Conservation (phyloP, 1,140 invertebrate genomes). For the Drosophila sp. region DNA sequence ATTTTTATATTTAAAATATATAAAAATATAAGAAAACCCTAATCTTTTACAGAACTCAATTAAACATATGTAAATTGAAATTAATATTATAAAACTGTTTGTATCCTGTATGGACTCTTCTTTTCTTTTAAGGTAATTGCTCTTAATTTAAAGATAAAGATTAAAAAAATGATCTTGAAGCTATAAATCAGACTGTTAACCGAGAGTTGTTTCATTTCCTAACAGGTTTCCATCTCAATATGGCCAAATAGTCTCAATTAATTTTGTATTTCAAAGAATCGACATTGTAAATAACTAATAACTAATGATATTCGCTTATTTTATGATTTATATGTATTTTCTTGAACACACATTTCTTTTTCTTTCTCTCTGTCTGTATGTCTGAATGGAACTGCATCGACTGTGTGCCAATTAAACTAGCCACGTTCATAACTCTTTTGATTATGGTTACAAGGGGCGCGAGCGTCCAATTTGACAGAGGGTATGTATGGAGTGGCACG, state of each 20-base stretch:
- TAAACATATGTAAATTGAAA: too few relatives aligned
- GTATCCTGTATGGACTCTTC: too few relatives aligned
- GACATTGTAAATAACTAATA: not conserved
- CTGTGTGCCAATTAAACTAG: constrained; percentile 31
- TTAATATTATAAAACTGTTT: too few relatives aligned
- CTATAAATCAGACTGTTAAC: not conserved
- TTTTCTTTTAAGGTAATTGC: too few relatives aligned
- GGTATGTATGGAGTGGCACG: constrained; percentile 5
- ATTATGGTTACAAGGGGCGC: constrained; percentile 27
- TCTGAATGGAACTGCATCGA: not conserved
- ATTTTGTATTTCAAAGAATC: not conserved
- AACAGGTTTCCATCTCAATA: not conserved
- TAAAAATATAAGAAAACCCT: too few relatives aligned
- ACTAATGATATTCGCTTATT: constrained; percentile 9
- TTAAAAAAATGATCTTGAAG: too few relatives aligned
- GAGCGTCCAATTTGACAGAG: constrained; percentile 18
- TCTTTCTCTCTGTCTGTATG: not conserved
- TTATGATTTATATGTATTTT: constrained; percentile 6
- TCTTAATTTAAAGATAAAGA: too few relatives aligned
- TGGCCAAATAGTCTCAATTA: too few relatives aligned
- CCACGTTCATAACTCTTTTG: constrained; percentile 36
- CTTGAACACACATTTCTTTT: not conserved
- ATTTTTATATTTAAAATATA: too few relatives aligned
- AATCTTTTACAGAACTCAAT: too few relatives aligned
- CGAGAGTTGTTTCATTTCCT: not conserved